Base-by-base conservation (phyloP, 2,888 invertebrate genomes). In the Torymus texanus region DNA sequence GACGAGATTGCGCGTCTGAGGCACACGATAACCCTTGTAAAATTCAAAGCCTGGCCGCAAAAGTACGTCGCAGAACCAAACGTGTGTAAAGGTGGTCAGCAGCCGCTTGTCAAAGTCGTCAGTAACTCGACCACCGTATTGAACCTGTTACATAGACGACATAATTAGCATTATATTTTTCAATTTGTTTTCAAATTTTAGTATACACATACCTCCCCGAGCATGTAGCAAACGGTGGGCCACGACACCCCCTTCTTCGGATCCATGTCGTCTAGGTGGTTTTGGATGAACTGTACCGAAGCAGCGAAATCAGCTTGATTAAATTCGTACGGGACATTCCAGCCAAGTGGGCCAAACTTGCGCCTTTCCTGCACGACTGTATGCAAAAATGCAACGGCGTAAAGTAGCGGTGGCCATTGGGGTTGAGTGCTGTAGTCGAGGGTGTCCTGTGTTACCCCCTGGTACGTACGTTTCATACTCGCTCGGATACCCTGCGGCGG, bases 251-350 rank as follows among this genome's bases (percentile, higher is more conserved):
- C 98, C 91, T 97, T 97, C 88, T 98, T 98, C 0, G 97, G 97
- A 90, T 98, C 98, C 92, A 98, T 96, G 88, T 98, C 98, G 88
- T 98, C 98, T 79, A 98, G 91, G 91, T 98, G 98, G 90, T 98
- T 98, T 90, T 98, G 98, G 79, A 98, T 93, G 89, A 98, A 98
- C 90, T 98, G 98, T 0, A 98, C 96, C 81, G 98, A 96, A 2
- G 98, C 97, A 2, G 97, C 96, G 88, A 98, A 98, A 90, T 98
- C 98, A 0, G 98, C 96, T 91, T 98, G 98, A 91, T 97, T 97
- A 89, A 98, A 98, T 90, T 98, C 98, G 86, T 98, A 98, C 0
- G 98, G 97, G 83, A 98, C 93, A 88, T 98, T 98, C 98, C 98
- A 98, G 11, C 98, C 98, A 14, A 98, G 92, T 0, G 98, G 97